These are phyloP conservation scores for Sinonovacula constricta DNA, from an alignment of 1,140 invertebrate genomes.

Conservation along the genomic window DNA sequence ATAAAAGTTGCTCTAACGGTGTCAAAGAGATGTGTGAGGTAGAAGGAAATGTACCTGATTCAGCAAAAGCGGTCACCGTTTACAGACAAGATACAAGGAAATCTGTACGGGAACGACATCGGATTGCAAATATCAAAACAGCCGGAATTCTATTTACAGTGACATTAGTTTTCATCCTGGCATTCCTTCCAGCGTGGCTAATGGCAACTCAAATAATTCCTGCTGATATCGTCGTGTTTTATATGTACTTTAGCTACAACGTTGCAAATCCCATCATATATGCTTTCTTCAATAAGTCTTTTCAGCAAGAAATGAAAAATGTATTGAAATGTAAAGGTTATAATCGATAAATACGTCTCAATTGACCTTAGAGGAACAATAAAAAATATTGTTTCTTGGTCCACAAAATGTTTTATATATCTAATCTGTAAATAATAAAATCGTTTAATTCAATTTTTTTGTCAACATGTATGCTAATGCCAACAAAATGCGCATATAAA, in stretches of 20 bases:
- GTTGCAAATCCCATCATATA: slow-evolving; percentile 77
- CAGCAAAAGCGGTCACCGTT: neutral
- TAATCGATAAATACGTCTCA: too few species aligned
- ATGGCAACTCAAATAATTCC: slow-evolving; percentile 68
- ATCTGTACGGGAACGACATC: slow-evolving; percentile 57
- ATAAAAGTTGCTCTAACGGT: neutral
- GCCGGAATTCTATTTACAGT: slow-evolving; percentile 75
- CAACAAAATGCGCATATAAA: too few species aligned
- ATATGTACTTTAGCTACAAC: slow-evolving; percentile 76
- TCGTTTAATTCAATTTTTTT: too few species aligned
- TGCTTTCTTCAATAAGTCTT: slow-evolving; percentile 76
- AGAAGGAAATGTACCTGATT: neutral
- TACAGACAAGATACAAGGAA: slow-evolving; percentile 19
- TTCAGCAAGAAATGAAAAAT: slow-evolving; percentile 73
- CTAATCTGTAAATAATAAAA: too few species aligned
- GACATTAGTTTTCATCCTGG: slow-evolving; percentile 74
- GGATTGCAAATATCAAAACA: slow-evolving; percentile 73
- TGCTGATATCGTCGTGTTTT: slow-evolving; percentile 71
- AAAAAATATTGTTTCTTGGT: too few species aligned
- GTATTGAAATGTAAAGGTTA: slow-evolving; percentile 64
- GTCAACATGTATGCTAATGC: too few species aligned
- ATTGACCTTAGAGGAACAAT: too few species aligned
- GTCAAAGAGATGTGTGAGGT: neutral
- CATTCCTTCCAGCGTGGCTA: slow-evolving; percentile 75
- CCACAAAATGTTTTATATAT: too few species aligned